These are phyloP conservation scores for Nyleta sp. DNA, from an alignment of 2,888 invertebrate species.

Conservation along the genomic window DNA sequence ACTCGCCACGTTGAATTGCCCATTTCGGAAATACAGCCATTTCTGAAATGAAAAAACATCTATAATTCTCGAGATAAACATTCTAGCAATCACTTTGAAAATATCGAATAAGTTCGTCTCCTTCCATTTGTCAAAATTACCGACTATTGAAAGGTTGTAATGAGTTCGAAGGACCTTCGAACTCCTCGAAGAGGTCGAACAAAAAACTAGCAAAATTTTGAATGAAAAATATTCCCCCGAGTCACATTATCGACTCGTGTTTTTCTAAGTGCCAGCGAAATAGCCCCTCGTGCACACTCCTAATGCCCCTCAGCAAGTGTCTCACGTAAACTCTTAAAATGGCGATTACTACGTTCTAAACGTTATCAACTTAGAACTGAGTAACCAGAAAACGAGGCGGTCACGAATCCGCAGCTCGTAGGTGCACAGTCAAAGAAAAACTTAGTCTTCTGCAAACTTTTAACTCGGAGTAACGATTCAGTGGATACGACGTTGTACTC, in stretches of 20 bases:
- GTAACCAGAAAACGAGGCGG: conserved; percentile 37
- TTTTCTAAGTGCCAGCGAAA: conserved; percentile 27
- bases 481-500: conserved; percentile 11
- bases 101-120: too few relatives aligned
- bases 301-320: conserved; percentile 21
- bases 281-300: conserved; percentile 11
- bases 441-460: conserved; percentile 24
- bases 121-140: too few relatives aligned
- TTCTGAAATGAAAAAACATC: too few relatives aligned
- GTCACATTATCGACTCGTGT: conserved; percentile 23
- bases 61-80: too few relatives aligned
- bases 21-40: too few relatives aligned
- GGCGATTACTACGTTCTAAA: conserved; percentile 38
- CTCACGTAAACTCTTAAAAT: conserved; percentile 46
- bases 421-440: conserved; percentile 29
- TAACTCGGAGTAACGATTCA: conserved; percentile 13
- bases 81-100: too few relatives aligned
- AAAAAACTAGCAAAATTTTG: conserved; percentile 13
- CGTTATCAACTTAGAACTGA: conserved; percentile 38
- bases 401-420: conserved; percentile 26
- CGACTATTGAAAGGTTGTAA: conserved; percentile 3
- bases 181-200: background rate
- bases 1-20: too few relatives aligned
- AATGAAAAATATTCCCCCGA: conserved; percentile 20
- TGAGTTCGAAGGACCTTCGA: background rate